These are phyloP conservation scores for Paragorgia papillata DNA, from an alignment of 92 coral and sea anemone genomes.

Conservation along the genomic window DNA sequence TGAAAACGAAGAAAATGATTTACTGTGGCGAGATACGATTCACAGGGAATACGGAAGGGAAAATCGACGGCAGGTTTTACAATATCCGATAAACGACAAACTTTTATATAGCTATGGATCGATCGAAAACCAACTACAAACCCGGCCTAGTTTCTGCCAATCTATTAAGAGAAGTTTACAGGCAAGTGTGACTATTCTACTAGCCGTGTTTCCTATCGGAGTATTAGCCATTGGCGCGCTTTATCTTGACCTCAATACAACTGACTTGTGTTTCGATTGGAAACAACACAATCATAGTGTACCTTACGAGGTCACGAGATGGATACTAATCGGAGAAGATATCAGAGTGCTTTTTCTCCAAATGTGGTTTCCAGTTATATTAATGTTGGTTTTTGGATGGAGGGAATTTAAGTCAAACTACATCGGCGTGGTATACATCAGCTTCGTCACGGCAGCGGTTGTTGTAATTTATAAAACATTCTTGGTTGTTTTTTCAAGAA, in stretches of 20 bases:
- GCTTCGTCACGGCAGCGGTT: too few relatives aligned
- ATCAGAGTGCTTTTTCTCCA: background rate
- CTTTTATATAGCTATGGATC: background rate
- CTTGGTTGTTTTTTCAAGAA: too few relatives aligned
- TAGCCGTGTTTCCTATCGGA: background rate
- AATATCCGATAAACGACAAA: background rate
- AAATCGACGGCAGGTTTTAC: background rate
- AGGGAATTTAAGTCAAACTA: too few relatives aligned
- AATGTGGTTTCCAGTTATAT: background rate
- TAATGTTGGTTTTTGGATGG: too few relatives aligned
- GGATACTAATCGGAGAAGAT: background rate
- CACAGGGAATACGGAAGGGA: background rate
- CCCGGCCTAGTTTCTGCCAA: background rate
- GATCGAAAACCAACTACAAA: background rate
- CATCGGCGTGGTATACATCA: too few relatives aligned
- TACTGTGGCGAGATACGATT: background rate
- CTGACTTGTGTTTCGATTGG: conserved; percentile 3
- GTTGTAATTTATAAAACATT: too few relatives aligned
- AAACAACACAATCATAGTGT: background rate
- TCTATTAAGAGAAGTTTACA: background rate
- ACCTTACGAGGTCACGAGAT: background rate
- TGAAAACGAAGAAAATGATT: too few relatives aligned
- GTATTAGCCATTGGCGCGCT: background rate
- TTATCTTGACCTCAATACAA: background rate
- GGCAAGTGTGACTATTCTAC: background rate